These are phyloP conservation scores for Furcifer pardalis DNA, from an alignment of 2,797 vertebrate genomes.

Conservation along the genomic window DNA sequence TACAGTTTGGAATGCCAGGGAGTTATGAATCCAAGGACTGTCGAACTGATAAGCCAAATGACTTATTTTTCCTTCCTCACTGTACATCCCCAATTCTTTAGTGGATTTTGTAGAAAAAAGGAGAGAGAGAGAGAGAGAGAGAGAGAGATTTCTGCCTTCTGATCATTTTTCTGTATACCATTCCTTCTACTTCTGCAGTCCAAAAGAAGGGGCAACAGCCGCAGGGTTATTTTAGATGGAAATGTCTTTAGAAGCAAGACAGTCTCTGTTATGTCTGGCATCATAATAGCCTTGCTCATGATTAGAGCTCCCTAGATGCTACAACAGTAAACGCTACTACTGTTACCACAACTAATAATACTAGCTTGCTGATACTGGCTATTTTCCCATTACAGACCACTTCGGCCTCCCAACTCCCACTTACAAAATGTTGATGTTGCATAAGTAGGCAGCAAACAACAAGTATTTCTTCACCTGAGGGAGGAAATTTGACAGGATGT, in stretches of 20 bases:
- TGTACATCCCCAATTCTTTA: background rate
- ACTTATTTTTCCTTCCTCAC: slow-evolving; percentile 22
- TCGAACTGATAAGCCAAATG: slow-evolving; percentile 1
- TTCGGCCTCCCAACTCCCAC: background rate
- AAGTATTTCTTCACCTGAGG: slow-evolving; percentile 7
- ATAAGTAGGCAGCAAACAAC: slow-evolving; percentile 9
- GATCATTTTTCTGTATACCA: background rate
- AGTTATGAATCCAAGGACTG: slow-evolving; percentile 14
- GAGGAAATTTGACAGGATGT: background rate
- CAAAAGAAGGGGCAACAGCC: slow-evolving; percentile 21
- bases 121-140: too few species aligned
- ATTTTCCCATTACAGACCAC: background rate
- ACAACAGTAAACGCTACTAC: background rate
- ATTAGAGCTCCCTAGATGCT: slow-evolving; percentile 3
- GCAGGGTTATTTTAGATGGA: slow-evolving; percentile 13
- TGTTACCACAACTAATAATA: background rate
- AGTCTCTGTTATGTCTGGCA: slow-evolving; percentile 16
- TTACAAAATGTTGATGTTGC: slow-evolving; percentile 16
- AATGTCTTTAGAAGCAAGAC: slow-evolving; percentile 8
- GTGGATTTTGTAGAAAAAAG: background rate
- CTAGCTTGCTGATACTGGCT: background rate
- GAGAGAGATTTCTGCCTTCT: background rate
- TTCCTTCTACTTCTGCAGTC: background rate
- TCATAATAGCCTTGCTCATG: slow-evolving; percentile 5
- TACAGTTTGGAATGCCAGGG: background rate